Conservation (phyloP, 1,140 invertebrate genomes). For the Amyelois transitella region DNA sequence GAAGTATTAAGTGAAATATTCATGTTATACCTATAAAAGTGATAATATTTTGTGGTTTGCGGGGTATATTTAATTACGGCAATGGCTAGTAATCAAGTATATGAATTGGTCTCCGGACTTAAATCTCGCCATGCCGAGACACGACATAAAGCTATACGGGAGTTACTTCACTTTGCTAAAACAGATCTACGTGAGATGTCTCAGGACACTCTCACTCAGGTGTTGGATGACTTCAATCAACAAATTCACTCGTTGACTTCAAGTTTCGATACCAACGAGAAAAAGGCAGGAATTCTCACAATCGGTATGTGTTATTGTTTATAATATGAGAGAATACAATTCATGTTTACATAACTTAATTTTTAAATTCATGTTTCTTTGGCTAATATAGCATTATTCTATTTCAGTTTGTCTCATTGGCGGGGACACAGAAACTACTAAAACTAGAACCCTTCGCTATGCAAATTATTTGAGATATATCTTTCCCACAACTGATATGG, state of each 20-base stretch:
- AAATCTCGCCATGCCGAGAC: slow-evolving; percentile 91
- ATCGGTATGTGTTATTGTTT: slow-evolving; percentile 80
- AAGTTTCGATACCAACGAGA: slow-evolving; percentile 92
- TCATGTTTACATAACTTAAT: not conserved
- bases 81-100: slow-evolving; percentile 74
- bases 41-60: not conserved
- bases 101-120: slow-evolving; percentile 88
- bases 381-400: slow-evolving; percentile 15
- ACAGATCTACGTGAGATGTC: slow-evolving; percentile 94
- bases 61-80: slow-evolving; percentile 7
- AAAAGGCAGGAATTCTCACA: slow-evolving; percentile 95
- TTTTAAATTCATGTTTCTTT: not conserved
- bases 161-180: slow-evolving; percentile 92
- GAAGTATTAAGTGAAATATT: not conserved
- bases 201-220: slow-evolving; percentile 87
- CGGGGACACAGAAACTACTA: slow-evolving; percentile 93
- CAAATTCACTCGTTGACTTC: slow-evolving; percentile 96
- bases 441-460: slow-evolving; percentile 90
- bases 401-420: slow-evolving; percentile 89
- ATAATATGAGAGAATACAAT: not conserved
- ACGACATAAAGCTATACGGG: slow-evolving; percentile 87
- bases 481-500: slow-evolving; percentile 90
- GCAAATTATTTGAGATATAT: slow-evolving; percentile 94
- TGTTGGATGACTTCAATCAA: slow-evolving; percentile 96
- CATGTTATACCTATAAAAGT: not conserved